A percentile compares a stretch with the other conserved stretches of the same genome.
Conservation (phyloP, 2,888 invertebrate genomes). For the Gnatocerus cornutus region DNA sequence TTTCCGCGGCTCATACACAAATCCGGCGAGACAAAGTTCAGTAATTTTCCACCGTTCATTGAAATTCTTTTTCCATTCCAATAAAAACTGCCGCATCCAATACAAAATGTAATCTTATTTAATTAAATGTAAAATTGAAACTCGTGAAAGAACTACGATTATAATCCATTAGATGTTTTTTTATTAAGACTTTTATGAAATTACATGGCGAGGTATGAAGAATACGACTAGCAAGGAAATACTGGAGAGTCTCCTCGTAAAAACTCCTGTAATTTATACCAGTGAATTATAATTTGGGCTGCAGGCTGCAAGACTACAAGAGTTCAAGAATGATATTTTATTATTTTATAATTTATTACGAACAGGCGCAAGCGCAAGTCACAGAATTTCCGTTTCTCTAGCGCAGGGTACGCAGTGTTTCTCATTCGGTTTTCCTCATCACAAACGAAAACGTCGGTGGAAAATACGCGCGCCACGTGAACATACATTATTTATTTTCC, state of each 20-base stretch:
- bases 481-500: neutral
- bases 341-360: slow-evolving; percentile 48
- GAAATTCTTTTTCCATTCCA: too few species aligned
- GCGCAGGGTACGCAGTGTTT: slow-evolving; percentile 56
- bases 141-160: too few species aligned
- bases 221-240: too few species aligned
- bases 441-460: slow-evolving; percentile 43
- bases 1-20: too few species aligned
- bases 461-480: slow-evolving; percentile 50
- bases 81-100: too few species aligned
- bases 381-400: slow-evolving; percentile 54
- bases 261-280: neutral
- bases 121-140: too few species aligned
- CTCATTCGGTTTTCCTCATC: slow-evolving; percentile 60
- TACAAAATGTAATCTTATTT: too few species aligned
- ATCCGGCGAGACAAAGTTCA: too few species aligned
- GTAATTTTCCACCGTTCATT: too few species aligned
- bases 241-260: neutral
- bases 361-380: slow-evolving; percentile 54
- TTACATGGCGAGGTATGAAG: too few species aligned
- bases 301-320: slow-evolving; percentile 10
- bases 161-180: too few species aligned
- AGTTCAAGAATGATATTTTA: slow-evolving; percentile 25
- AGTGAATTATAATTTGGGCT: slow-evolving; percentile 8
- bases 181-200: too few species aligned